These are phyloP conservation scores for Anas platyrhynchos DNA, from an alignment of 2,113 vertebrate species.

Conservation along the genomic window DNA sequence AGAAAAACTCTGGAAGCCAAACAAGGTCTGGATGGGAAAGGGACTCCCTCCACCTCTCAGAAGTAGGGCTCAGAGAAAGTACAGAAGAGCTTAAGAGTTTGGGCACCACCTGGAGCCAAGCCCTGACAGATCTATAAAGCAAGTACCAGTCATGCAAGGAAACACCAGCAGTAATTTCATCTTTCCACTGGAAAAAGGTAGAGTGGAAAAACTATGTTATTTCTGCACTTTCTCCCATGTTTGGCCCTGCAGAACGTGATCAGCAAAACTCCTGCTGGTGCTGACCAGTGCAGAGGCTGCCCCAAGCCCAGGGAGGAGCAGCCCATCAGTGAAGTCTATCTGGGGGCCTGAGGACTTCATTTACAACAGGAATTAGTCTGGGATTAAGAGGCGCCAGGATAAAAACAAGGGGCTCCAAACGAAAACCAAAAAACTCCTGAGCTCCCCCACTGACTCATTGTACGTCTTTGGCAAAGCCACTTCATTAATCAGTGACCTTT, in stretches of 20 bases:
- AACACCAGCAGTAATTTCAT: not conserved
- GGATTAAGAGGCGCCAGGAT: not conserved
- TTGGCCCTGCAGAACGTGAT: not conserved
- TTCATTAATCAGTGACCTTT: slow-evolving; percentile 61
- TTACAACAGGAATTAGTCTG: not conserved
- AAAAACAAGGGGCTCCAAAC: not conserved
- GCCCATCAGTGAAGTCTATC: not conserved
- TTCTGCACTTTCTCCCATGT: not conserved
- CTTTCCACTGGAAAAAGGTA: not conserved
- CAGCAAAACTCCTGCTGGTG: not conserved
- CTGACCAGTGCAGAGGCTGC: not conserved
- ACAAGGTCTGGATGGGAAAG: not conserved
- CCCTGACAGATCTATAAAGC: not conserved
- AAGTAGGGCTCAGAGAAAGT: not conserved
- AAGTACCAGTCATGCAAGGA: not conserved
- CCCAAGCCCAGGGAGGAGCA: not conserved
- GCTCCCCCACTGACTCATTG: slow-evolving; percentile 17
- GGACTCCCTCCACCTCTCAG: not conserved
- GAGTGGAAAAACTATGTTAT: not conserved
- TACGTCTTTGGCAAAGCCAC: slow-evolving; percentile 42
- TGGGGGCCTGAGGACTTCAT: not conserved
- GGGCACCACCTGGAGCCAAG: not conserved
- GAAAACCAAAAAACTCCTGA: not conserved
- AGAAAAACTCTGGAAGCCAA: not conserved
- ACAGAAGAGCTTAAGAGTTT: not conserved